Percentiles rank a stretch among this genome's conserved stretches.
These are phyloP conservation scores for Argopecten irradians DNA, from an alignment of 1,140 invertebrate species.

Conservation along the genomic window DNA sequence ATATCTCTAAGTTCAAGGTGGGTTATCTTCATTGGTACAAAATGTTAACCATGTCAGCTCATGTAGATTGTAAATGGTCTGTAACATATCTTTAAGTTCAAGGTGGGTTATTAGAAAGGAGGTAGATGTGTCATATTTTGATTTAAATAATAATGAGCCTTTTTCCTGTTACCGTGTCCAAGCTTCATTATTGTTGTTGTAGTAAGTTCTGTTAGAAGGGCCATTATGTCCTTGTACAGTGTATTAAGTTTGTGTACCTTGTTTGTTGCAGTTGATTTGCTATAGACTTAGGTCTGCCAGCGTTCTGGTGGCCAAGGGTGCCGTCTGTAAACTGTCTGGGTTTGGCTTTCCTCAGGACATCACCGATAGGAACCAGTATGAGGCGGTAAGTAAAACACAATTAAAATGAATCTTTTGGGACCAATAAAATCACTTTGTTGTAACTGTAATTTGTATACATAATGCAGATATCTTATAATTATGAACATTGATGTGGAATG, in stretches of 20 bases:
- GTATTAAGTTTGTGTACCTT: too few relatives aligned
- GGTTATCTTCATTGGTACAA: conserved; percentile 34
- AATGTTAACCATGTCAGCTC: conserved; percentile 60
- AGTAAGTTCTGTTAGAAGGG: too few relatives aligned
- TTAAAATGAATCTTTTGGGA: neutral
- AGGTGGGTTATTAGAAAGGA: conserved; percentile 59
- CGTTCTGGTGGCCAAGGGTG: conserved; percentile 63
- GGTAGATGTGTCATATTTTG: too few relatives aligned
- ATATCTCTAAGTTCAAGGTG: conserved; percentile 67
- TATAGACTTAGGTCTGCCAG: conserved; percentile 60
- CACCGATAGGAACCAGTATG: conserved; percentile 63
- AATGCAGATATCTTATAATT: neutral
- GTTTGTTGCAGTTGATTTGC: conserved; percentile 65
- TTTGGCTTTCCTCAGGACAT: conserved; percentile 69
- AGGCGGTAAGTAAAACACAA: conserved; percentile 54
- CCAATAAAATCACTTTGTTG: neutral
- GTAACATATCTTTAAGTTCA: conserved; percentile 65
- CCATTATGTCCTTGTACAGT: too few relatives aligned
- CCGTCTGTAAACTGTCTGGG: conserved; percentile 67
- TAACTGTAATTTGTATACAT: neutral
- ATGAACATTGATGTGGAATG: neutral
- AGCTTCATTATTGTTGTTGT: too few relatives aligned
- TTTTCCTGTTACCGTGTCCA: too few relatives aligned
- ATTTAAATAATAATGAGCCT: too few relatives aligned
- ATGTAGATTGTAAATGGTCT: conserved; percentile 65